A percentile compares a stretch with the other conserved stretches of the same genome.
Conservation (phyloP, 2,797 vertebrate genomes). For the Meda fulgida region DNA sequence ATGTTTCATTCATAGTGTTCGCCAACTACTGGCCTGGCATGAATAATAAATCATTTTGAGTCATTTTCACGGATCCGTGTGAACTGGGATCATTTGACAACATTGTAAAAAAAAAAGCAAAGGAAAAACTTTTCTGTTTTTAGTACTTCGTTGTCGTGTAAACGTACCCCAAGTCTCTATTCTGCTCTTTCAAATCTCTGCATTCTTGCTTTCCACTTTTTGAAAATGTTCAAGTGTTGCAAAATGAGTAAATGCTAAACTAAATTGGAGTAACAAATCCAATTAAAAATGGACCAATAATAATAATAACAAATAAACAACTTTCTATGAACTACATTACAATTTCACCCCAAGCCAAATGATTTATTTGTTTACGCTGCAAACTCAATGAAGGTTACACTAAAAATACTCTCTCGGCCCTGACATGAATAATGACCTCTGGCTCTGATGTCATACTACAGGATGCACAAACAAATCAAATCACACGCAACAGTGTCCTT, state of each 20-base stretch:
- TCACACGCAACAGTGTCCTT: constrained; percentile 38
- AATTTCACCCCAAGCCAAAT: background rate
- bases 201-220: background rate
- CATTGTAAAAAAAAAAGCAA: background rate
- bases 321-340: background rate
- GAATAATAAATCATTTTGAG: background rate
- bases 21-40: background rate
- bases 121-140: background rate
- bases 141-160: background rate
- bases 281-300: background rate
- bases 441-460: background rate
- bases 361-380: background rate
- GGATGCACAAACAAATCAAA: background rate
- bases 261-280: background rate
- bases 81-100: background rate
- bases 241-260: constrained; percentile 7
- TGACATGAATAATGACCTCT: background rate
- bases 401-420: background rate
- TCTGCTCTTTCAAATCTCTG: background rate
- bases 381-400: constrained; percentile 1
- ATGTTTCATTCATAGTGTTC: too few species aligned
- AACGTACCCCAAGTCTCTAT: background rate
- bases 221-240: background rate
- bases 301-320: background rate
- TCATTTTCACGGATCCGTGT: too few species aligned